Conservation (phyloP, 2,888 invertebrate genomes). For the Morpho helenor region DNA sequence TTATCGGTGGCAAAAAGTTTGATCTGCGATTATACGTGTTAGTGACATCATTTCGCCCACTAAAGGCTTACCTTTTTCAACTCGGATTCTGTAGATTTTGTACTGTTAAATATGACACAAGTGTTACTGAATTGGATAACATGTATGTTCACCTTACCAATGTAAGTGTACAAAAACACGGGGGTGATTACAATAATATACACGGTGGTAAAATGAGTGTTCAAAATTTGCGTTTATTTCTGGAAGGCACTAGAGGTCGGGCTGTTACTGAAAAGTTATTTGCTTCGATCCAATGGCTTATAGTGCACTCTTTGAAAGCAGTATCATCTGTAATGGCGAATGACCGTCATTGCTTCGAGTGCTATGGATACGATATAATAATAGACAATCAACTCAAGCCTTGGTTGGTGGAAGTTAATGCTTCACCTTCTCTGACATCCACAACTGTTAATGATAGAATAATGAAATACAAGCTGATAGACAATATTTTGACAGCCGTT, state of each 20-base stretch:
- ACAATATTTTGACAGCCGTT: conserved; percentile 94
- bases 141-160: conserved; percentile 98
- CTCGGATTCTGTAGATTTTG: conserved; percentile 98
- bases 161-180: conserved; percentile 98
- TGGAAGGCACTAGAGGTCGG: conserved; percentile 95
- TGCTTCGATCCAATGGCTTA: conserved; percentile 92
- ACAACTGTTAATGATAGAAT: conserved; percentile 97
- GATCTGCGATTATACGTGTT: conserved; percentile 95
- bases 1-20: conserved; percentile 98
- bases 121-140: conserved; percentile 92
- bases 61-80: conserved; percentile 95
- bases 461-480: conserved; percentile 95
- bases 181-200: conserved; percentile 95
- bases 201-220: conserved; percentile 98
- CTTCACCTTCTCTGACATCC: conserved; percentile 95
- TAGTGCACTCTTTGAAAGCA: conserved; percentile 95
- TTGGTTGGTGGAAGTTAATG: conserved; percentile 91
- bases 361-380: conserved; percentile 97
- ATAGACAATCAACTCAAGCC: conserved; percentile 96
- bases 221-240: conserved; percentile 92
- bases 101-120: conserved; percentile 96
- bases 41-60: conserved; percentile 94
- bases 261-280: conserved; percentile 93
- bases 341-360: conserved; percentile 95
- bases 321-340: conserved; percentile 96